phyloP scores from a whole-genome alignment of 2,797 vertebrate species.

The Pseudochirops corinnae region DNA sequence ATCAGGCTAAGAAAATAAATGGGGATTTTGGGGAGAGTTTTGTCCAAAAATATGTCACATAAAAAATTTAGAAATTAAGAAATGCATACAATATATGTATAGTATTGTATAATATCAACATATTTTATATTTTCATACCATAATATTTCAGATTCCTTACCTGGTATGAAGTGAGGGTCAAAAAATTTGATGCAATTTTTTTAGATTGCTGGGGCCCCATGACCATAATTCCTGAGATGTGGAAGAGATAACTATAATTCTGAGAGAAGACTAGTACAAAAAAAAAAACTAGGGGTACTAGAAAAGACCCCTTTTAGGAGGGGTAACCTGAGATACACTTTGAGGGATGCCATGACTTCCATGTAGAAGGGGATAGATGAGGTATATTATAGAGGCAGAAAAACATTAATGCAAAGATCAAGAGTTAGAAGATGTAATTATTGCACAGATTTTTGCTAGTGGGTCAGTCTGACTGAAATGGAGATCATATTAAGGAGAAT shows the following conservation, averaged over 20 bases:
- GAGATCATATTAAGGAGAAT: neutral
- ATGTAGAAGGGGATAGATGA: neutral
- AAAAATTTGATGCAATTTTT: neutral
- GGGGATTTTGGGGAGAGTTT: too few species aligned
- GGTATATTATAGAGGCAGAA: neutral
- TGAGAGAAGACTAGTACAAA: neutral
- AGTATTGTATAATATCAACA: too few species aligned
- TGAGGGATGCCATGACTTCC: neutral
- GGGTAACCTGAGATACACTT: neutral
- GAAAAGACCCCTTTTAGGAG: neutral
- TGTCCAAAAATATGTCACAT: too few species aligned
- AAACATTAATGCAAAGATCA: neutral
- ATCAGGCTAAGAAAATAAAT: too few species aligned
- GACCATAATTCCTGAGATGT: neutral
- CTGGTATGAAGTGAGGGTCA: neutral
- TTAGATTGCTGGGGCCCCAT: neutral
- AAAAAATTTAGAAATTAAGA: too few species aligned
- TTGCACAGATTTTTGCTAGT: neutral
- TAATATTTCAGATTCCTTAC: neutral
- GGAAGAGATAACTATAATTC: neutral
- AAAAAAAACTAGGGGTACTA: neutral
- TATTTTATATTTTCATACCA: neutral
- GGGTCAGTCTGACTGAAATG: neutral
- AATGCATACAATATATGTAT: too few species aligned
- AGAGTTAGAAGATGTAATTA: neutral